Evolutionary conservation across 1,140 invertebrate genomes (phyloP), one percentile per base, ranked within the genome.

Genomic region (Leptopilina clavipes): DNA sequence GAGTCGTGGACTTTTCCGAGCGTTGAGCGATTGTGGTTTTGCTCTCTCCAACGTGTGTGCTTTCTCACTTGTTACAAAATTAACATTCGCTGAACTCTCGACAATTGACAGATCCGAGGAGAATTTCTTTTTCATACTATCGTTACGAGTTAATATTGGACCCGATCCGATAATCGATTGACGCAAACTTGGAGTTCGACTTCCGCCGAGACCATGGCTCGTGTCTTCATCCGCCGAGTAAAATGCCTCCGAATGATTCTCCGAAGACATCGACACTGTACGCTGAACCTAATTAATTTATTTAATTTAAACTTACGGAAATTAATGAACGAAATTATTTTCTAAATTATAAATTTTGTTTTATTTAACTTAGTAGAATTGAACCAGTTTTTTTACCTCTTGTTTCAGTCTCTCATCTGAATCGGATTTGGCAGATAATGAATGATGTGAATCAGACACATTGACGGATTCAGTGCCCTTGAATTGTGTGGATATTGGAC

Each of bases 151-250:
- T 65, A 91, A 83, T n/a, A 89, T 85, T 1, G 88, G 86, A 14
- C 90, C 90, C 8, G 91, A 87, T 70, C 91, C 87, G n/a, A 92
- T 77, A 76, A 92, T 89, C 3, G 93, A 94, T 86, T 94, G 93
- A 73, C 93, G 91, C 52, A 94, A 89, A 79, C 93, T 94, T 0
- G 93, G 94, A 9, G 92, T 93, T 22, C 93, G 82, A 85, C 87
- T 89, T 8, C 84, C 83, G 43, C 86, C 86, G 25, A 91, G 87
- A 70, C 90, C 92, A 89, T 94, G 89, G 92, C 91, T 92, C 2
- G 91, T 93, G 83, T 97, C 96, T 89, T 98, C 96, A 86, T 97
- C 96, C 0, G 96, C 96, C 0, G 96, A 97, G 84, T 96, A 97
- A 90, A 97, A 98, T 25, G 95, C 94, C 89, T 97, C 96, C 0